These are phyloP conservation scores for Serranus cabrilla DNA, from an alignment of 2,797 vertebrate genomes.

Conservation along the genomic window DNA sequence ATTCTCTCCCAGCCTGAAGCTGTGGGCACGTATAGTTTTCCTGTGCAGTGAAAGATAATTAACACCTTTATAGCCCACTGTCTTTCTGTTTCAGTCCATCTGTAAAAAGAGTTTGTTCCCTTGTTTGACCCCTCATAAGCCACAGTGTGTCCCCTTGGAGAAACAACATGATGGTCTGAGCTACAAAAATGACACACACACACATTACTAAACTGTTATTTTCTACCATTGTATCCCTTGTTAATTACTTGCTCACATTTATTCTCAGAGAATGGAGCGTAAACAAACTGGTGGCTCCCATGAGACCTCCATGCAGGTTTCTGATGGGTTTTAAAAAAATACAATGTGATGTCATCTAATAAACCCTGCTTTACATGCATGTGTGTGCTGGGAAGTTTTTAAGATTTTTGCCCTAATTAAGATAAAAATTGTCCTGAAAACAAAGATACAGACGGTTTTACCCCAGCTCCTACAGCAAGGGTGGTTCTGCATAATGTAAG, in stretches of 20 bases:
- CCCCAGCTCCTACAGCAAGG: background rate
- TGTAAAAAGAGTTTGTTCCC: too few relatives aligned
- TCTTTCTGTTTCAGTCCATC: too few relatives aligned
- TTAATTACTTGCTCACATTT: background rate
- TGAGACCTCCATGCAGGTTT: background rate
- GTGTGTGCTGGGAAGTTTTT: background rate
- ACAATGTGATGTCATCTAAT: background rate
- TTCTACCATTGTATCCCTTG: background rate
- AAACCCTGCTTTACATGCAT: background rate
- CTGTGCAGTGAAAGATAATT: too few relatives aligned
- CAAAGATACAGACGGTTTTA: constrained; percentile 14
- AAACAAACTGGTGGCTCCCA: constrained; percentile 1
- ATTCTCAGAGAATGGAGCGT: background rate
- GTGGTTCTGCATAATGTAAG: constrained; percentile 23
- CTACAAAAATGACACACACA: background rate
- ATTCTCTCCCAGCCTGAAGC: too few relatives aligned
- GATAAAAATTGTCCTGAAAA: constrained; percentile 34
- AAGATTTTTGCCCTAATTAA: constrained; percentile 15
- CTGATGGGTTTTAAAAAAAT: background rate
- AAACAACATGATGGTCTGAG: background rate
- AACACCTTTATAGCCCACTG: too few relatives aligned
- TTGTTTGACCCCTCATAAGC: background rate
- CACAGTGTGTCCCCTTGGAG: background rate
- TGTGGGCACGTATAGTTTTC: too few relatives aligned
- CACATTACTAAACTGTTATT: background rate